These are phyloP conservation scores for Gambelia wislizenii DNA, from an alignment of 2,797 vertebrate species.

Conservation along the genomic window DNA sequence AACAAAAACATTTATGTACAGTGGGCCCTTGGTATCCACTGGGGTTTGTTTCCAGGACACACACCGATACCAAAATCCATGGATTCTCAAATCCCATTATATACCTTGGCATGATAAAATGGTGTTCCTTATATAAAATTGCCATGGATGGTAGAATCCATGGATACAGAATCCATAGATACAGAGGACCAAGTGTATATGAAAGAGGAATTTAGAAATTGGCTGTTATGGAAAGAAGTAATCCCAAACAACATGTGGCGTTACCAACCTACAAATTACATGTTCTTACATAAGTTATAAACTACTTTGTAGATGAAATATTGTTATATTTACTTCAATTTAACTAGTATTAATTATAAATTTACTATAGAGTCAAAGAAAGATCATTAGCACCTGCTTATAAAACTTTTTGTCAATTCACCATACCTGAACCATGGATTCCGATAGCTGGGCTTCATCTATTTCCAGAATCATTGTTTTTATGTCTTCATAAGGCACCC, in stretches of 20 bases:
- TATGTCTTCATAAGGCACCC: conserved; percentile 95
- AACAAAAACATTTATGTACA: conserved; percentile 39
- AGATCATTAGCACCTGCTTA: conserved; percentile 52
- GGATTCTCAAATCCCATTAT: too few species aligned
- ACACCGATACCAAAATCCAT: too few species aligned
- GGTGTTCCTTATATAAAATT: too few species aligned
- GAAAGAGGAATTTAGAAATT: conserved; percentile 44
- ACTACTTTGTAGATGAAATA: conserved; percentile 21
- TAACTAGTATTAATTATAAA: conserved; percentile 20
- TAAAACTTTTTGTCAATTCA: conserved; percentile 42
- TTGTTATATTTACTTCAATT: conserved; percentile 35
- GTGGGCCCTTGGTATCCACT: too few species aligned
- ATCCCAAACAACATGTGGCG: not conserved
- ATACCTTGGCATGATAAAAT: too few species aligned
- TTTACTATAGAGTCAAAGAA: conserved; percentile 39
- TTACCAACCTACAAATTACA: conserved; percentile 40
- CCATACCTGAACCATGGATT: conserved; percentile 95
- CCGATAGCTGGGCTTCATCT: conserved; percentile 92
- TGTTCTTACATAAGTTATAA: conserved; percentile 45
- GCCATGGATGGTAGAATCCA: too few species aligned
- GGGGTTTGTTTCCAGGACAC: too few species aligned
- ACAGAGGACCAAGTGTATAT: too few species aligned
- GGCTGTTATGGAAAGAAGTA: conserved; percentile 32
- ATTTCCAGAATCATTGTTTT: conserved; percentile 92
- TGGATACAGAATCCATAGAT: too few species aligned